Evolutionary conservation across 1,140 invertebrate species (phyloP), one percentile per base, ranked within the genome.

Genomic region (Aphaenogaster rudis): DNA sequence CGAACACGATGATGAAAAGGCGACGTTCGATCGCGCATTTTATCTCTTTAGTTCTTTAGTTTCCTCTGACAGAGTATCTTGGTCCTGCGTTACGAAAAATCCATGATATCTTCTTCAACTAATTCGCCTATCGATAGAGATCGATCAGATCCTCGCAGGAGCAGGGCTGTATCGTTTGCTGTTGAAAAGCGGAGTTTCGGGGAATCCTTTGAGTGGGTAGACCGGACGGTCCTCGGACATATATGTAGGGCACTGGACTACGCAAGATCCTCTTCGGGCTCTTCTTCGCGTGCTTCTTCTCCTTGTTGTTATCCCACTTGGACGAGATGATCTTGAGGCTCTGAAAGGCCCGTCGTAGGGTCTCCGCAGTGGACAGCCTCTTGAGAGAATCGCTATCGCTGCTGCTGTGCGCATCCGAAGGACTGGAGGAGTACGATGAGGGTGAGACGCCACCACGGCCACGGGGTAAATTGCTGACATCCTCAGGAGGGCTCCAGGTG

Each of bases 151-250:
- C 90, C 13, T 94, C 92, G 63, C 91, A 94, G 36, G 92, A 93
- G 86, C 91, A 93, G 3, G 92, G 88, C 67, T 91, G 87, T 48
- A 88, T 78, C 8, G 85, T 57, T 54, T 92, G 81, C 17, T 90
- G 74, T 28, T 86, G 90, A 8, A 90, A 92, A 13, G 93, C 90
- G 0, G 95, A 92, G 52, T 94, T 96, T 67, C 96, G 96, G 0
- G 97, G 97, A 4, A 98, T 97, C 91, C 97, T 96, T 92, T 98
- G 97, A 2, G 97, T 98, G 1, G 97, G 97, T 21, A 98, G 94
- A 1, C 98, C 98, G 2, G 97, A 98, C 67, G 98, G 95, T 59
- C 98, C 98, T 84, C 96, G 96, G 1, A 98, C 96, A 93, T 98
- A 98, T 3, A 97, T 97, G 93, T 98, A 98, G 0, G 97, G 96